Evolutionary conservation across 2,888 invertebrate genomes (phyloP), one percentile per base, ranked within the genome.

Genomic region (Scrobipalpa atriplicella): DNA sequence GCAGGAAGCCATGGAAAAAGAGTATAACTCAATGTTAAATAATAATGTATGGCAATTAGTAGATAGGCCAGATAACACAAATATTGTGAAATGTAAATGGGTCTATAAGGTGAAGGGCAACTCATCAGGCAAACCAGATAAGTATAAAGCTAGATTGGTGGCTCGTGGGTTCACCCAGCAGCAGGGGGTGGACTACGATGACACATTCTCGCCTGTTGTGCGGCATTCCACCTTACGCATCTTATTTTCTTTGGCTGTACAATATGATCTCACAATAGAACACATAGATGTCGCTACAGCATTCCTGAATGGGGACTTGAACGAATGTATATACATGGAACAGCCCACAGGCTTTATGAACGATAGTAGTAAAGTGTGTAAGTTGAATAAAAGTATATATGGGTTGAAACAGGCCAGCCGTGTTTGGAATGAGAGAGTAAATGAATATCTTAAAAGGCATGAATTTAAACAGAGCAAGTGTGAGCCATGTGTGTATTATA

Each of bases 401-500:
- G 73, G 72, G 0, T 19, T 75, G 13, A 73, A 74, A 67, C 75
- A 74, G 21, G 68, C 72, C 0, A 71, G 71, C 65, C 61, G 71
- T n/a, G 60, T 70, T 61, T 75, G 75, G 73, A 72, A 74, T 66
- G 8, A n/a, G 19, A 73, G 66, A 52, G 52, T 72, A 19, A 19
- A 71, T 58, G 39, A 67, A 6, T 21, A 70, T 9, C 66, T 72
- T 36, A 11, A n/a, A 36, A 19, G 41, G n/a, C 66, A 69, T 67
- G 65, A 60, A 0, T 69, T 54, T 41, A 9, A n/a, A 11, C 67
- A 69, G 58, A 69, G 66, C 11, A 66, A 60, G 62, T 68, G 66
- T 62, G 72, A 72, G 39, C 70, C 72, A 0, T 71, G 71, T 68
- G 62, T 71, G 16, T 71, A 67, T 65, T 39, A 64, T 5, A 71